Evolutionary conservation across 2,113 vertebrate species (phyloP).

Genomic region (Hippoglossus stenolepis): DNA sequence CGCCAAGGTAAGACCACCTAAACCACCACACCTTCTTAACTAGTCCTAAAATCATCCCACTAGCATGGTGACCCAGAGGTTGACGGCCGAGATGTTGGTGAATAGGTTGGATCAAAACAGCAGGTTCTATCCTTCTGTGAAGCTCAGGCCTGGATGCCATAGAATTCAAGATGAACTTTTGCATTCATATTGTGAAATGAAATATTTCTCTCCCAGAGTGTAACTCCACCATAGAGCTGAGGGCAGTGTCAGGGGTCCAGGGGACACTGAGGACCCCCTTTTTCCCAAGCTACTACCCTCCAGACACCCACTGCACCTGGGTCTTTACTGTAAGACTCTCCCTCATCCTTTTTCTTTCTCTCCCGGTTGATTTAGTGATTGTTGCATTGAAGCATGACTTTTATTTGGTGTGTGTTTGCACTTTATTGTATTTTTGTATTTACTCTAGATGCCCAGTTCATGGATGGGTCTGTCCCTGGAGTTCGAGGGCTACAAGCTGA

Average conservation of each 20-base stretch:
- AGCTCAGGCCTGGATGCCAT: no score
- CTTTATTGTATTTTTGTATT: neutral
- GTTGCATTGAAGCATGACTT: neutral
- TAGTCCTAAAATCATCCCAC: neutral
- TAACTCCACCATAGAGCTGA: constrained; percentile 81
- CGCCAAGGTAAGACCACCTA: constrained; percentile 76
- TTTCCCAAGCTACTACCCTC: constrained; percentile 94
- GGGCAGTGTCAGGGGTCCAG: constrained; percentile 79
- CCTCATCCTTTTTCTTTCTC: rapidly evolving
- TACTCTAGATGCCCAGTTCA: constrained; percentile 84
- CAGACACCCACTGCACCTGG: constrained; percentile 92
- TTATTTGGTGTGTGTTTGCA: neutral
- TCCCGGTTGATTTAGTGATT: neutral
- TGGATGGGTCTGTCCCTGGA: constrained; percentile 88
- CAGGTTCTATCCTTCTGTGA: no score
- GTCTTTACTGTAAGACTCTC: constrained; percentile 85
- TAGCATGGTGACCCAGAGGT: neutral
- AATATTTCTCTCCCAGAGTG: constrained; percentile 80
- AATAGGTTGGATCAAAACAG: no score
- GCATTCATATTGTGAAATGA: neutral
- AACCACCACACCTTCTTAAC: neutral
- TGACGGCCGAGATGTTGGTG: no score
- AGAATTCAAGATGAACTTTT: neutral
- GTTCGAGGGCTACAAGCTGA: constrained; percentile 91
- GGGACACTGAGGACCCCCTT: constrained; percentile 89